Conservation (phyloP, 1,140 invertebrate species). For the Zophobas morio region DNA sequence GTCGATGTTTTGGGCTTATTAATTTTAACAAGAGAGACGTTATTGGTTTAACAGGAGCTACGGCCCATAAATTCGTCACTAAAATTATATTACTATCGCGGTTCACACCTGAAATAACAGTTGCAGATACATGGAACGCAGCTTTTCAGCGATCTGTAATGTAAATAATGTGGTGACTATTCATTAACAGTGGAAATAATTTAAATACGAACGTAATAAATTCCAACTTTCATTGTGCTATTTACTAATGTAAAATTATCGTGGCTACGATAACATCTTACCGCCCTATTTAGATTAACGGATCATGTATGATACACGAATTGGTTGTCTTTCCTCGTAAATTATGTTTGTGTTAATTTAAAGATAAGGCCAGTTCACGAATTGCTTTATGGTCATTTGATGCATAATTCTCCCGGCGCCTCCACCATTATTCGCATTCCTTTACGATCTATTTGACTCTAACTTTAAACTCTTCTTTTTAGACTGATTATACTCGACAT, state of each 20-base stretch:
- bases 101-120: conserved; percentile 12
- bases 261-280: too few species aligned
- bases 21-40: conserved; percentile 1
- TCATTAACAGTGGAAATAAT: too few species aligned
- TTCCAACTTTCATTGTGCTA: too few species aligned
- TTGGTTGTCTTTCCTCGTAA: too few species aligned
- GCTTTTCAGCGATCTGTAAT: too few species aligned
- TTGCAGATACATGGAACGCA: not conserved
- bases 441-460: not conserved
- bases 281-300: too few species aligned
- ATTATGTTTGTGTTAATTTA: too few species aligned
- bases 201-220: too few species aligned
- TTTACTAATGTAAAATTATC: too few species aligned
- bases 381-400: not conserved
- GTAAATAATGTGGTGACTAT: too few species aligned
- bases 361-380: not conserved
- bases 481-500: conserved; percentile 82
- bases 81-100: conserved; percentile 4
- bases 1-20: not conserved
- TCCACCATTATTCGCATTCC: not conserved
- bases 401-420: not conserved
- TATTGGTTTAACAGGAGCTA: not conserved
- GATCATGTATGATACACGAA: too few species aligned
- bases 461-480: conserved; percentile 49
- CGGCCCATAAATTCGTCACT: conserved; percentile 27